These are phyloP conservation scores for Hemiprocne comata DNA, from an alignment of 2,113 vertebrate genomes.

Conservation along the genomic window DNA sequence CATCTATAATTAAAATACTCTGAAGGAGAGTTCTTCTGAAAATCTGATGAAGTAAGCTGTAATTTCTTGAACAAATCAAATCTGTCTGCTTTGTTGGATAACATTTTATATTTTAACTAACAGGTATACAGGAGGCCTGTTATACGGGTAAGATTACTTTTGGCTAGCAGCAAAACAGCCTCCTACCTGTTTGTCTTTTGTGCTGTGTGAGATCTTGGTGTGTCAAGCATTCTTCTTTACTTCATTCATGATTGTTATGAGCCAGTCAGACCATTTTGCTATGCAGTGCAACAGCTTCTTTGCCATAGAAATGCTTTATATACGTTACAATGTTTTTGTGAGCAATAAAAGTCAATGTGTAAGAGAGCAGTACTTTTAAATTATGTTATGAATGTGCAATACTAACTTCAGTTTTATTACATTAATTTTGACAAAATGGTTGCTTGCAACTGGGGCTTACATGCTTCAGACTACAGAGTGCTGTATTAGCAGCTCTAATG, in stretches of 20 bases:
- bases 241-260: constrained; percentile 68
- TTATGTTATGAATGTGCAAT: constrained; percentile 41
- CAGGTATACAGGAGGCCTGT: constrained; percentile 87
- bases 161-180: constrained; percentile 70
- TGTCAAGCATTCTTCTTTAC: constrained; percentile 63
- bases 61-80: constrained; percentile 15
- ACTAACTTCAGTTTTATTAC: constrained; percentile 65
- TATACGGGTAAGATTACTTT: constrained; percentile 83
- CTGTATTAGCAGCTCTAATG: constrained; percentile 24
- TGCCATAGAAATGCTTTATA: constrained; percentile 72
- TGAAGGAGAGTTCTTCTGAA: not conserved
- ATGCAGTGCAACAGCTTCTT: constrained; percentile 74
- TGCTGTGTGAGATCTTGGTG: constrained; percentile 73
- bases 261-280: constrained; percentile 64
- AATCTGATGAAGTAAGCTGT: not conserved
- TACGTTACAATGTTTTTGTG: constrained; percentile 54
- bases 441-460: constrained; percentile 26
- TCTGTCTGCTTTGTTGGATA: constrained; percentile 53
- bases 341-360: constrained; percentile 59
- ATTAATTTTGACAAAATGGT: constrained; percentile 61
- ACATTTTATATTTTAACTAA: constrained; percentile 84
- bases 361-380: constrained; percentile 55
- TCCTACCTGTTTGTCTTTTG: constrained; percentile 77
- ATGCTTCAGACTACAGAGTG: constrained; percentile 30
- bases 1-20: not conserved